These are phyloP conservation scores for Ophioninae sp. DNA, from an alignment of 2,888 invertebrate species.

Conservation along the genomic window DNA sequence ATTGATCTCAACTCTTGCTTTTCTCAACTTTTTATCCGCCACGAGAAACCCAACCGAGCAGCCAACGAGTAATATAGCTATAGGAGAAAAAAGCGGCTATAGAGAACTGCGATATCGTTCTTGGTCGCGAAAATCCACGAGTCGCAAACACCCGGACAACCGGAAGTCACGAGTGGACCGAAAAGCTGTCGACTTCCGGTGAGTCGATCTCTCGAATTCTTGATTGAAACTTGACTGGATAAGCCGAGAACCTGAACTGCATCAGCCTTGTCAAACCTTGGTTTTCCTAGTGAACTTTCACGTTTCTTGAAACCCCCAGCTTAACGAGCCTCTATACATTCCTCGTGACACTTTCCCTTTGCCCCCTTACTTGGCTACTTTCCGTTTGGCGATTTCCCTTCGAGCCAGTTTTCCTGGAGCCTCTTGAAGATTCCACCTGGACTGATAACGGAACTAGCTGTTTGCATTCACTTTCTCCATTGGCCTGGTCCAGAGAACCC, in stretches of 20 bases:
- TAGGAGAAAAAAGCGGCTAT: constrained; percentile 65
- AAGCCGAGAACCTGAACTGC: constrained; percentile 40
- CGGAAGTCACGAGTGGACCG: constrained; percentile 13
- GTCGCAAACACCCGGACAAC: not conserved
- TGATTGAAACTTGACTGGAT: constrained; percentile 76
- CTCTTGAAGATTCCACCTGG: constrained; percentile 50
- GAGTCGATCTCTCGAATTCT: constrained; percentile 79
- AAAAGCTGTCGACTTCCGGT: constrained; percentile 70
- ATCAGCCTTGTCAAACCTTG: constrained; percentile 26
- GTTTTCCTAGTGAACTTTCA: constrained; percentile 38
- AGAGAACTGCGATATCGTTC: constrained; percentile 61
- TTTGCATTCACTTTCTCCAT: constrained; percentile 59
- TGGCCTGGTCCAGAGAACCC: constrained; percentile 36
- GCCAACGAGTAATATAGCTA: constrained; percentile 61
- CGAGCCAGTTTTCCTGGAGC: constrained; percentile 22
- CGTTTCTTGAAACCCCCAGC: constrained; percentile 59
- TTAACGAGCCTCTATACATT: constrained; percentile 71
- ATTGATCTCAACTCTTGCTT: constrained; percentile 81
- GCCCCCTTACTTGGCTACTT: constrained; percentile 21
- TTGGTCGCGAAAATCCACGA: constrained; percentile 59
- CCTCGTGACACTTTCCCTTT: constrained; percentile 49
- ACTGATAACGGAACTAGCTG: constrained; percentile 51
- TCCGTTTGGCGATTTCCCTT: constrained; percentile 29
- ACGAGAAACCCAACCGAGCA: constrained; percentile 71
- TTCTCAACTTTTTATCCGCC: constrained; percentile 80